Evolutionary conservation across 2,797 vertebrate genomes (phyloP).

Genomic region (Silurus lanzhouensis): DNA sequence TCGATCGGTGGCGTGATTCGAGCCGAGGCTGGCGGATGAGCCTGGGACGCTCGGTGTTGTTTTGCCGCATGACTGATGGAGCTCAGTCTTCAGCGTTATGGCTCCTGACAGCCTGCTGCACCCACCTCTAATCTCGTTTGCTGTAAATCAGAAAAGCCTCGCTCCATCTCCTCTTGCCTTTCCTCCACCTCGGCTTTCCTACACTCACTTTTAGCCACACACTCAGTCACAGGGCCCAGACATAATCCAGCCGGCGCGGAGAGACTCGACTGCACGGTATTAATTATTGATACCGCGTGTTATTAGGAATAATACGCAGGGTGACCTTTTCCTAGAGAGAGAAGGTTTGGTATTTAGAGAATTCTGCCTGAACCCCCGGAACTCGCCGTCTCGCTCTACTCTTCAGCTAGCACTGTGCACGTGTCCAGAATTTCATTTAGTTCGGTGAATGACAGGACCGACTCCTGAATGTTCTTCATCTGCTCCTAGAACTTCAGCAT

Average conservation of each 20-base stretch:
- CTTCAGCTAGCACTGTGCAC: background rate
- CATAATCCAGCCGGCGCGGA: constrained; percentile 37
- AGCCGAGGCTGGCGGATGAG: constrained; percentile 32
- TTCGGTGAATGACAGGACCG: constrained; percentile 22
- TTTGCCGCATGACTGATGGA: constrained; percentile 45
- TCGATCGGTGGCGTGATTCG: constrained; percentile 28
- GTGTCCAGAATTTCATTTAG: constrained; percentile 3
- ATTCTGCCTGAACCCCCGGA: background rate
- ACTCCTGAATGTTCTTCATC: background rate
- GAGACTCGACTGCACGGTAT: constrained; percentile 55
- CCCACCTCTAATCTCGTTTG: constrained; percentile 46
- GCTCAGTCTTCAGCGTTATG: constrained; percentile 35
- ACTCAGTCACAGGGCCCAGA: background rate
- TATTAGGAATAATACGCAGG: constrained; percentile 50
- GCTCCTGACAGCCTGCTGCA: constrained; percentile 38
- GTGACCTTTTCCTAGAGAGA: constrained; percentile 42
- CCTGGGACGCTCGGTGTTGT: constrained; percentile 24
- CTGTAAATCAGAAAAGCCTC: constrained; percentile 38
- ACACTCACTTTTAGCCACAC: background rate
- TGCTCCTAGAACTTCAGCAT: constrained; percentile 20
- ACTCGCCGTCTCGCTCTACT: background rate
- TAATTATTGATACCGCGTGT: constrained; percentile 67
- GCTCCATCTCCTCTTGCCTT: constrained; percentile 1
- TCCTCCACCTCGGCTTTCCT: background rate
- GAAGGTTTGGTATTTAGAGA: constrained; percentile 40